Evolutionary conservation across 2,113 vertebrate species (phyloP), one percentile per base, ranked within the genome.

Genomic region (Aplodontia rufa): DNA sequence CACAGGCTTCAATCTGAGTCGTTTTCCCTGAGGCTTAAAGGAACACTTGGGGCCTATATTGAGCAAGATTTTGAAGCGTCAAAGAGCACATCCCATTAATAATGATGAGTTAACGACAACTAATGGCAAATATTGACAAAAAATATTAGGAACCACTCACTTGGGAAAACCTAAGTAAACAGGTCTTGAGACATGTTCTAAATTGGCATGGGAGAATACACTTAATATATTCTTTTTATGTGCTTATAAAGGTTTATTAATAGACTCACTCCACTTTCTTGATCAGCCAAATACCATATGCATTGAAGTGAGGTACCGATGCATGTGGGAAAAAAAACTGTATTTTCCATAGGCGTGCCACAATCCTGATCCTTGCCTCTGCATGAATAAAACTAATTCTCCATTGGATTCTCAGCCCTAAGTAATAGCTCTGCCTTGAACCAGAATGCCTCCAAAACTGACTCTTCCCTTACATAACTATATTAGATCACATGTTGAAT

Each of bases 21-120:
- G 0, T 94, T 55, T 84, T 87, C 64, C 85, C 94, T 17, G 42
- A 94, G 90, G 90, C 69, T 96, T 95, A 82, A 85, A 93, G 55
- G 49, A 71, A 66, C 68, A 1, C 64, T 96, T 83, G 82, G 87
- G 92, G 85, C 85, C 88, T 74, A 42, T 40, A 2, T n/a, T 82
- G 94, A 86, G 62, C 81, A 88, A 95, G 92, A 45, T 81, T 96
- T 93, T 26, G 10, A 94, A 85, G 49, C 68, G 78, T 92, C 74
- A 78, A 69, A 97, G 49, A 92, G 24, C 72, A 60, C 28, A 62
- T 55, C n/a, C 37, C 49, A 71, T 51, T 90, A 75, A 84, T 80
- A 83, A 92, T 37, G 69, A 82, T 28, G 42, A 79, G 40, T 76
- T n/a, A 58, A 89, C 72, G 92, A 83, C 80, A 90, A n/a, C 49